A percentile compares a stretch with the other conserved stretches of the same genome.
Conservation (phyloP, 2,797 vertebrate genomes). For the Tachyglossus aculeatus region DNA sequence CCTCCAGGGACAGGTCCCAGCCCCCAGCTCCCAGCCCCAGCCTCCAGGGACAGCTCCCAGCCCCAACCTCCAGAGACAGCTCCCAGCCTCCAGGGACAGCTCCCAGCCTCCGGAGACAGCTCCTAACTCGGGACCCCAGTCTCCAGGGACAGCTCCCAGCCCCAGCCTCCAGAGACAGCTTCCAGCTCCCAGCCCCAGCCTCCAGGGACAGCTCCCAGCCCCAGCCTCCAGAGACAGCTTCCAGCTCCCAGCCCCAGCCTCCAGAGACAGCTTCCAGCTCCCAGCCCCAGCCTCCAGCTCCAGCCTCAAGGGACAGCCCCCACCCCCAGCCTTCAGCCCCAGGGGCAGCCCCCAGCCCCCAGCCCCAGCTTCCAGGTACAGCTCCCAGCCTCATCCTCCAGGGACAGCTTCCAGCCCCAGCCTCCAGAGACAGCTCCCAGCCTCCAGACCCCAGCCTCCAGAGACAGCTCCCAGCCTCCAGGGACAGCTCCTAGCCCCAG, state of each 20-base stretch:
- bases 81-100: background rate
- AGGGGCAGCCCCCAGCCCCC: no score
- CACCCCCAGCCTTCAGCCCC: accelerated
- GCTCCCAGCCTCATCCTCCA: background rate
- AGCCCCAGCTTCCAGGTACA: no score
- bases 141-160: no score
- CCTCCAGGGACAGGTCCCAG: no score
- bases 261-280: no score
- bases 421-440: background rate
- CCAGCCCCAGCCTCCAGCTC: no score
- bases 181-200: no score
- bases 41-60: background rate
- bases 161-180: no score
- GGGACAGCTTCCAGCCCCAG: background rate
- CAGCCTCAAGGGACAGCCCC: background rate
- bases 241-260: background rate
- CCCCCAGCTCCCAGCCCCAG: background rate
- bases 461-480: background rate
- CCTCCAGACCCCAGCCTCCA: background rate
- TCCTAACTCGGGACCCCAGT: no score
- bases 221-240: background rate
- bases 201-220: no score
- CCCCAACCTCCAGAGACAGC: background rate
- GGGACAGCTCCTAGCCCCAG: background rate
- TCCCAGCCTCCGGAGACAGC: no score